Base-by-base conservation (phyloP, 1,140 invertebrate genomes). In the Platyura marginata region DNA sequence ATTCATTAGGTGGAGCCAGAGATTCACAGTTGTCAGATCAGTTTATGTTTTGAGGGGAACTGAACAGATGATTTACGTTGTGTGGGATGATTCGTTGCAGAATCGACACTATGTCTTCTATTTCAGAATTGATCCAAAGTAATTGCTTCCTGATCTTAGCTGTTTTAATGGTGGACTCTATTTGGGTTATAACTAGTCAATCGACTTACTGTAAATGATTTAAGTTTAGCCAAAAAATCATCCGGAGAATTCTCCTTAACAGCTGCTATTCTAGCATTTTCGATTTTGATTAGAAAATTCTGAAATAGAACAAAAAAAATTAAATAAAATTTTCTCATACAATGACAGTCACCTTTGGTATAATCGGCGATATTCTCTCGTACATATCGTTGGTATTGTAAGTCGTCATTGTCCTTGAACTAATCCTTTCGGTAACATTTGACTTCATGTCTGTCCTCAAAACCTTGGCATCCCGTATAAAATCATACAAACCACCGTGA, bases 241-340 rank as follows among this genome's bases (percentile, higher is more conserved):
- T 67, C 67, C 23, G 63, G 61, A 2, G 66, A 68, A 50, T 72
- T 72, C 49, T 77, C 72, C 50, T 74, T 69, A 8, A 75, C 70
- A 42, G 75, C 75, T 23, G 69, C 71, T 42, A 84, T 58, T 13
- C 70, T 74, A 1, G 77, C 79, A 46, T 71, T 70, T 46, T 80
- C 75, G 40, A 84, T 69, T 58, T 72, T 77, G 48, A 82, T 59
- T 49, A 65, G 71, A 51, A 80, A 72, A 61, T 74, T 77, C 74
- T 78, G 53, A 20, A 67, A n/a, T n/a, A n/a, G n/a, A n/a, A n/a
- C n/a, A n/a, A n/a, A 63, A 48, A 53, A 55, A 55, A 45, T n/a
- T n/a, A n/a, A n/a, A n/a, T 44, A 13, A 44, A 40, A 9, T 18
- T 33, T 22, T 41, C 23, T 25, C 9, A 19, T 5, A 8, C 10